Base-by-base conservation (phyloP, 2,797 vertebrate genomes). In the Neoniphon sammara region DNA sequence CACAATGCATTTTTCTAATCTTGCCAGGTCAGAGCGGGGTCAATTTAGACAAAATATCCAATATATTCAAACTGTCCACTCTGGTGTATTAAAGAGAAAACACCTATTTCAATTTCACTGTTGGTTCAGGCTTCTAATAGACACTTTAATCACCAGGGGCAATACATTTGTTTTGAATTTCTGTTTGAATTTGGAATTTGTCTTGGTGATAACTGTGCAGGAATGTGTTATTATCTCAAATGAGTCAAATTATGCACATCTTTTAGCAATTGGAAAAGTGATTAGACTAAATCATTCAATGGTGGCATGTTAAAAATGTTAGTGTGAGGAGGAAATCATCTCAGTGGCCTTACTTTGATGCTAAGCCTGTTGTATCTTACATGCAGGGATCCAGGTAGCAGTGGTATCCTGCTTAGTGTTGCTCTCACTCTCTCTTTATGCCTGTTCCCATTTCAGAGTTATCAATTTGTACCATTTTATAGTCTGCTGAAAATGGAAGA, bases 391-490 rank as follows among this genome's bases (percentile, higher is more conserved):
- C 10, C 39, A 56, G n/a, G 11, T 55, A 9, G 70, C 60, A 7
- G 75, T 44, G 52, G 25, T 27, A 1, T 18, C 34, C 34, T 36
- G 20, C 10, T 21, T 1, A 0, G 59, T 27, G 54, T 2, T 10
- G 74, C 60, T 70, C 72, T 31, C 34, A 1, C 18, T 53, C 36
- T 68, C 50, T 31, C 61, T 73, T 75, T 69, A 61, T 7, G 34
- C 58, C n/a, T 1, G 7, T 69, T 66, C 70, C 61, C 65, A 73
- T 77, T 70, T 81, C 75, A 76, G 68, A 76, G 69, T 69, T 71
- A 72, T 79, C 59, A 12, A n/a, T 52, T 4, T 31, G 15, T 18
- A 5, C 36, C 66, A n/a, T 65, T 82, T 64, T 75, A 70, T 34
- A 74, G 75, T 42, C 73, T 1, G 58, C 36, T 1, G 59, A 75